phyloP scores from a whole-genome alignment of 2,888 invertebrate species.

The Acrocyrtus sp. region DNA sequence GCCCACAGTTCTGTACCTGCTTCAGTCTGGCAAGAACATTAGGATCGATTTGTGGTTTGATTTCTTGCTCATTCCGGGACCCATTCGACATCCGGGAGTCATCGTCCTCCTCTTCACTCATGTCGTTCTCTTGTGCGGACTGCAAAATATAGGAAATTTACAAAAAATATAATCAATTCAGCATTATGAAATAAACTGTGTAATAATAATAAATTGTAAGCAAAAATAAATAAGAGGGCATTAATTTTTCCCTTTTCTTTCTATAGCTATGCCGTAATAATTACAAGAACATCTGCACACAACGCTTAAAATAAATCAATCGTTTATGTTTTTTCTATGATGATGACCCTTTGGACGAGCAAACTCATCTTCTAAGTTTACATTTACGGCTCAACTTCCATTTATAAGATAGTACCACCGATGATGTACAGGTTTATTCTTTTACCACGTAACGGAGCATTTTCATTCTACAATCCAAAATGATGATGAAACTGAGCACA shows the following conservation, averaged over 20 bases:
- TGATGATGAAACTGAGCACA: slow-evolving; percentile 31
- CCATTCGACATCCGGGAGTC: slow-evolving; percentile 63
- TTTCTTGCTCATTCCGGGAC: slow-evolving; percentile 60
- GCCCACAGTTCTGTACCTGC: slow-evolving; percentile 51
- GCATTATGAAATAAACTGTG: too few species aligned
- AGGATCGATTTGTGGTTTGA: slow-evolving; percentile 62
- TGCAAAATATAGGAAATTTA: slow-evolving; percentile 37
- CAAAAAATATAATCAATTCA: too few species aligned
- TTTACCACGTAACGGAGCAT: too few species aligned
- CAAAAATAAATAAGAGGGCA: slow-evolving; percentile 4
- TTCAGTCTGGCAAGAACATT: slow-evolving; percentile 62
- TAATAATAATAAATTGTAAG: slow-evolving; percentile 22
- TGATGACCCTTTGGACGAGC: slow-evolving; percentile 4
- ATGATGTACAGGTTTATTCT: too few species aligned
- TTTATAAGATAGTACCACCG: not conserved
- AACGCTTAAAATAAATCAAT: not conserved
- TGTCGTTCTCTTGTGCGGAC: slow-evolving; percentile 62
- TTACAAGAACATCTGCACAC: slow-evolving; percentile 36
- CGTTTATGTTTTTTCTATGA: not conserved
- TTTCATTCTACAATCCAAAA: too few species aligned
- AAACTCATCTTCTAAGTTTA: slow-evolving; percentile 6
- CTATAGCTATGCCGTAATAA: slow-evolving; percentile 1
- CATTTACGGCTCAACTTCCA: slow-evolving; percentile 3
- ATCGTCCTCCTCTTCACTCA: slow-evolving; percentile 62
- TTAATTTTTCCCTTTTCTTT: slow-evolving; percentile 2